These are phyloP conservation scores for Apis laboriosa DNA, from an alignment of 1,140 invertebrate genomes.

Conservation along the genomic window DNA sequence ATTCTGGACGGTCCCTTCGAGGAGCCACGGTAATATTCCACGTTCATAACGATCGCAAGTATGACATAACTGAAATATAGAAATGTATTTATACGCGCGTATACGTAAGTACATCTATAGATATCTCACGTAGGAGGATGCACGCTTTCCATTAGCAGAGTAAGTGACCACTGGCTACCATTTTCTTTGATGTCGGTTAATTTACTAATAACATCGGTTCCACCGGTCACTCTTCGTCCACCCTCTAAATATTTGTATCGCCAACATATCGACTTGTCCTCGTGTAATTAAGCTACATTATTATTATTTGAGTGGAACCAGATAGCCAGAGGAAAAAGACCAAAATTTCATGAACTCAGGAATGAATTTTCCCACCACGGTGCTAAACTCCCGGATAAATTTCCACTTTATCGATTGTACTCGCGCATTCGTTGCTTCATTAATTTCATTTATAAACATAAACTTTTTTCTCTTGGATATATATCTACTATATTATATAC, in stretches of 20 bases:
- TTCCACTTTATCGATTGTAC: neutral
- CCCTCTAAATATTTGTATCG: constrained; percentile 80
- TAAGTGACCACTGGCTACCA: constrained; percentile 76
- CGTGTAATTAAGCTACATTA: constrained; percentile 71
- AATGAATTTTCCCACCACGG: constrained; percentile 35
- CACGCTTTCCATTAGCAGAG: constrained; percentile 78
- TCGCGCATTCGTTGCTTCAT: too few relatives aligned
- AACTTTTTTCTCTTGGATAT: too few relatives aligned
- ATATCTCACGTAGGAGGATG: constrained; percentile 66
- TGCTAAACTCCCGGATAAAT: constrained; percentile 26
- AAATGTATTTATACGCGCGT: constrained; percentile 40
- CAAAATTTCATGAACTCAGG: neutral
- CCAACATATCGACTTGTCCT: constrained; percentile 72
- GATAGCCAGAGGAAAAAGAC: constrained; percentile 53
- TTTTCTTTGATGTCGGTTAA: constrained; percentile 81
- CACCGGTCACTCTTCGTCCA: constrained; percentile 59
- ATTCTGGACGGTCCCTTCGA: neutral
- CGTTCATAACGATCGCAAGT: constrained; percentile 14
- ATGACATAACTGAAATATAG: constrained; percentile 17
- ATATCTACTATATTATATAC: too few relatives aligned
- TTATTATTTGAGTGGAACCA: constrained; percentile 56
- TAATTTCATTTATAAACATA: too few relatives aligned
- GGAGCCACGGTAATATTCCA: neutral
- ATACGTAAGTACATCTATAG: constrained; percentile 47
- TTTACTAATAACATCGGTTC: constrained; percentile 80